A percentile compares a stretch with the other conserved stretches of the same genome.
These are phyloP conservation scores for Tinamus guttatus DNA, from an alignment of 2,113 vertebrate genomes.

Conservation along the genomic window DNA sequence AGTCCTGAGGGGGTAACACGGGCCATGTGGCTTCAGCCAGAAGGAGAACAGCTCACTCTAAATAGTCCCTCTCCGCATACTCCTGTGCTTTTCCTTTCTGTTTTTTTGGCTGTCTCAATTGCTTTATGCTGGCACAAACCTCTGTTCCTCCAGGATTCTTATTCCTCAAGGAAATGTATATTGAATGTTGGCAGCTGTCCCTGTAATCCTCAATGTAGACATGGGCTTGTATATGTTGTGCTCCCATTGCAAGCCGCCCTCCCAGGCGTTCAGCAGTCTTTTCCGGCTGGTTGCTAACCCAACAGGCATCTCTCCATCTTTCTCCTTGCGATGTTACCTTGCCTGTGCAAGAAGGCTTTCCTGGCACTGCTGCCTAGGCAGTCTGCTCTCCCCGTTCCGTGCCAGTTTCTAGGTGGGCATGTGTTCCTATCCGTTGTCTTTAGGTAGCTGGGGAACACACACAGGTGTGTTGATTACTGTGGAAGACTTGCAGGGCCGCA, in stretches of 20 bases:
- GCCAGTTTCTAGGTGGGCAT: not conserved
- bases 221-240: not conserved
- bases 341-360: not conserved
- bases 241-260: not conserved
- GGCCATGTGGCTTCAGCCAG: not conserved
- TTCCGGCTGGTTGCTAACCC: not conserved
- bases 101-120: not conserved
- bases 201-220: not conserved
- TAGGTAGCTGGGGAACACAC: not conserved
- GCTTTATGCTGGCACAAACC: not conserved
- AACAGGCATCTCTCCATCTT: not conserved
- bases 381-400: fast-evolving
- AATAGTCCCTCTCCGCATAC: fast-evolving
- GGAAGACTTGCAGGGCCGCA: not conserved
- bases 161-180: not conserved
- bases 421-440: not conserved
- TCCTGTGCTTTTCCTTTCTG: not conserved
- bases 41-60: not conserved
- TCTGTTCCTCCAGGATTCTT: not conserved
- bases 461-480: not conserved
- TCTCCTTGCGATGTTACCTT: slow-evolving; percentile 3
- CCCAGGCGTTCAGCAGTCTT: not conserved
- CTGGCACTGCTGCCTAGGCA: not conserved
- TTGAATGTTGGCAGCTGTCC: slow-evolving; percentile 3
- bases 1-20: not conserved